A percentile compares a stretch with the other conserved stretches of the same genome.
These are phyloP conservation scores for Alloplasta piceator DNA, from an alignment of 2,888 invertebrate species.

Conservation along the genomic window DNA sequence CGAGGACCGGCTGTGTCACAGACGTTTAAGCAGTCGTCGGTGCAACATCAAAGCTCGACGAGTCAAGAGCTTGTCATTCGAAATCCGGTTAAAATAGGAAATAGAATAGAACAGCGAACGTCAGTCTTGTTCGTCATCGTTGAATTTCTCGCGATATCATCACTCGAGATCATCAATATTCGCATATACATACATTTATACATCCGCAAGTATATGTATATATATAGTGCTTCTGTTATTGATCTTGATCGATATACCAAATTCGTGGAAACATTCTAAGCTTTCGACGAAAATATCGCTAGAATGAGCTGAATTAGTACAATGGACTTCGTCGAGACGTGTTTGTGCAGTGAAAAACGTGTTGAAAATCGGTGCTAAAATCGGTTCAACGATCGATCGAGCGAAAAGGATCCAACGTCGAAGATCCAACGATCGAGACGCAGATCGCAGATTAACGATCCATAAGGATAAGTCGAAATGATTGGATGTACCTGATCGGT, in stretches of 20 bases:
- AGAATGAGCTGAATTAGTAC: not conserved
- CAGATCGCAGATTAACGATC: no score
- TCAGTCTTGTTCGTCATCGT: constrained; percentile 17
- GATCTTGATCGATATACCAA: constrained; percentile 8
- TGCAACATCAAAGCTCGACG: constrained; percentile 66
- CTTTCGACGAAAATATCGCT: not conserved
- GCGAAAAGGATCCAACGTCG: not conserved
- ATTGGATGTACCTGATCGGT: constrained; percentile 40
- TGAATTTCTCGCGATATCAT: not conserved
- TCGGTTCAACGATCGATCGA: not conserved
- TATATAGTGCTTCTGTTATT: constrained; percentile 27
- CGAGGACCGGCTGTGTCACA: constrained; percentile 62
- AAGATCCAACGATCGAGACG: not conserved
- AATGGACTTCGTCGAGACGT: constrained; percentile 29
- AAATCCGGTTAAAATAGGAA: not conserved
- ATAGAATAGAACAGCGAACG: not conserved
- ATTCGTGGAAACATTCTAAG: constrained; percentile 10
- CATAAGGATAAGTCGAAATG: constrained; percentile 27
- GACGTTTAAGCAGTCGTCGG: constrained; percentile 70
- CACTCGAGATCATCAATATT: not conserved
- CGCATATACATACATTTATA: constrained; percentile 3
- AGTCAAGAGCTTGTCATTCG: constrained; percentile 7
- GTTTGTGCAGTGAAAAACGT: constrained; percentile 38
- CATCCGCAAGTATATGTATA: not conserved
- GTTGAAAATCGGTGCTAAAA: constrained; percentile 21